These are phyloP conservation scores for Taphrorychus bicolor DNA, from an alignment of 2,888 invertebrate genomes.

Conservation along the genomic window DNA sequence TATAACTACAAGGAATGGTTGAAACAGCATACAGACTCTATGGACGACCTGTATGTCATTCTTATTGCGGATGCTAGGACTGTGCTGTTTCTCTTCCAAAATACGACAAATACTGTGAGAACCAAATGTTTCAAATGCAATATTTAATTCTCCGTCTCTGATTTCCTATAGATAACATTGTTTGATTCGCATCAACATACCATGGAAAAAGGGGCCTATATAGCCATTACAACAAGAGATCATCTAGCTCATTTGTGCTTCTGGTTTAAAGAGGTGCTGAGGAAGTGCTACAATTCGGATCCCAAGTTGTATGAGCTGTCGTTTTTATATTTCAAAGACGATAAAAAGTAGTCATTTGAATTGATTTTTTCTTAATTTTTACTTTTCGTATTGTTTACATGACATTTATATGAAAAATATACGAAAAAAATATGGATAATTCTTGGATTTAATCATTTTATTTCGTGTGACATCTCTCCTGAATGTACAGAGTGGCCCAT, in stretches of 20 bases:
- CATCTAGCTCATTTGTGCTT: conserved; percentile 59
- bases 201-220: conserved; percentile 60
- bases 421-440: too few relatives aligned
- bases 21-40: conserved; percentile 41
- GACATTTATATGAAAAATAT: too few relatives aligned
- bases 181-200: conserved; percentile 63
- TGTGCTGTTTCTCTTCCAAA: conserved; percentile 62
- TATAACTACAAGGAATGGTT: conserved; percentile 60
- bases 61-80: conserved; percentile 63
- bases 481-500: too few relatives aligned
- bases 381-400: too few relatives aligned
- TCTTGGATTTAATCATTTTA: too few relatives aligned
- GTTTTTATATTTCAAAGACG: conserved; percentile 58
- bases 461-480: too few relatives aligned
- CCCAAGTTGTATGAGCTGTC: conserved; percentile 62
- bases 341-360: conserved; percentile 23
- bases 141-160: too few relatives aligned
- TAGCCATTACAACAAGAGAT: conserved; percentile 59
- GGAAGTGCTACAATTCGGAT: conserved; percentile 57
- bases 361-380: neutral
- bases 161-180: conserved; percentile 59
- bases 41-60: conserved; percentile 59
- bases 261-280: conserved; percentile 59
- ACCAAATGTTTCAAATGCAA: neutral
- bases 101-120: conserved; percentile 55